Conservation (phyloP, 2,113 vertebrate species). For the Myanophis thanlyinensis region DNA sequence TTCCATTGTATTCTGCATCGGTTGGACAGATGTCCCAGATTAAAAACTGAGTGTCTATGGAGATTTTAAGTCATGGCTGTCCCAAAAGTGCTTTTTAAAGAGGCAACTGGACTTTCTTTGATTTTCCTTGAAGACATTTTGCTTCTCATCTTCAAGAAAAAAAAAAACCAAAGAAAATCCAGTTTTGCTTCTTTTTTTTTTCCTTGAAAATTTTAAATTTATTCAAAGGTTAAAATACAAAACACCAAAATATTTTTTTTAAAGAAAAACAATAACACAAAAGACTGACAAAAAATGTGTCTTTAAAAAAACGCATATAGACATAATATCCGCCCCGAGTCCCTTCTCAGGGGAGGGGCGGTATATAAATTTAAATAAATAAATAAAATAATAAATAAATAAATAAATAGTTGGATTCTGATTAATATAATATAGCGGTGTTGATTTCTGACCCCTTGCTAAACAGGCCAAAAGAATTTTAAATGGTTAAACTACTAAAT, state of each 20-base stretch:
- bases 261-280: neutral
- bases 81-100: neutral
- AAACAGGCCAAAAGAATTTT: neutral
- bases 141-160: neutral
- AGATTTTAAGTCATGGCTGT: neutral
- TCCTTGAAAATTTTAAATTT: neutral
- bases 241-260: neutral
- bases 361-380: too few relatives aligned
- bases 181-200: neutral
- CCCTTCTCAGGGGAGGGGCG: too few relatives aligned
- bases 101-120: neutral
- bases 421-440: neutral
- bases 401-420: neutral
- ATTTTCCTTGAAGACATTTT: neutral
- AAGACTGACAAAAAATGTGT: neutral
- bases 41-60: neutral
- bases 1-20: neutral
- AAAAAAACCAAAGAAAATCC: neutral
- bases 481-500: neutral
- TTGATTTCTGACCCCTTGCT: neutral
- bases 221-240: neutral
- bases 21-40: neutral
- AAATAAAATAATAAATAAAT: too few relatives aligned
- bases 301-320: neutral
- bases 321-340: neutral